A percentile compares a stretch with the other conserved stretches of the same genome.
Evolutionary conservation across 2,888 invertebrate species (phyloP).

Genomic region (Sphaerophoria taeniata): DNA sequence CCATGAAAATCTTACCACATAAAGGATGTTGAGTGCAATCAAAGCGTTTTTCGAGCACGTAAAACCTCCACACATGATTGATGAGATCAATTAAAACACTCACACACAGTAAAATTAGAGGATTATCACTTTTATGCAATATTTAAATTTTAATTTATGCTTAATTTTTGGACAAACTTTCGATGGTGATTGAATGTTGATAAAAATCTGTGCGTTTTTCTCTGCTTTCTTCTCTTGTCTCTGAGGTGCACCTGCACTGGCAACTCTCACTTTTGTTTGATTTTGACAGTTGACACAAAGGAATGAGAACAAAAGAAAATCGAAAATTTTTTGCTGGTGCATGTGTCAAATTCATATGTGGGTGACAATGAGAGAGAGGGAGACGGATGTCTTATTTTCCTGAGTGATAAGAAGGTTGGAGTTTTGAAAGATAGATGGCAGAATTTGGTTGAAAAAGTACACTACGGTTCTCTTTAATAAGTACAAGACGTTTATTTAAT

Average conservation of each 20-base stretch:
- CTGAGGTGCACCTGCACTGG: constrained; percentile 49
- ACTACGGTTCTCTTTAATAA: too few species aligned
- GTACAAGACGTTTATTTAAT: too few species aligned
- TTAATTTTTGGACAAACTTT: constrained; percentile 21
- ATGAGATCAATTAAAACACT: constrained; percentile 1
- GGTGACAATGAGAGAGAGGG: constrained; percentile 34
- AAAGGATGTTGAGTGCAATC: constrained; percentile 94
- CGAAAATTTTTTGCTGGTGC: background rate
- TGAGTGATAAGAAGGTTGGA: background rate
- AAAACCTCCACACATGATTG: constrained; percentile 94
- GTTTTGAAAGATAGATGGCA: constrained; percentile 36
- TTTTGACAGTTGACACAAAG: background rate
- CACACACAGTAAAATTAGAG: constrained; percentile 6
- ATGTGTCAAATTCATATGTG: constrained; percentile 26
- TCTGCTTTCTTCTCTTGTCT: constrained; percentile 23
- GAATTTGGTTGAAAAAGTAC: too few species aligned
- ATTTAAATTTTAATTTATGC: constrained; percentile 2
- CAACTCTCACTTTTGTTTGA: constrained; percentile 72
- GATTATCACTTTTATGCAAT: constrained; percentile 23
- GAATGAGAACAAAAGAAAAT: constrained; percentile 16
- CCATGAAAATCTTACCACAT: constrained; percentile 89
- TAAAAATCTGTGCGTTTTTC: constrained; percentile 22
- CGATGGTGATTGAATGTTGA: constrained; percentile 12
- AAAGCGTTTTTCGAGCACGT: constrained; percentile 97
- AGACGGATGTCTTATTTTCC: constrained; percentile 8